Conservation (phyloP, 2,113 vertebrate species). For the Struthio camelus region DNA sequence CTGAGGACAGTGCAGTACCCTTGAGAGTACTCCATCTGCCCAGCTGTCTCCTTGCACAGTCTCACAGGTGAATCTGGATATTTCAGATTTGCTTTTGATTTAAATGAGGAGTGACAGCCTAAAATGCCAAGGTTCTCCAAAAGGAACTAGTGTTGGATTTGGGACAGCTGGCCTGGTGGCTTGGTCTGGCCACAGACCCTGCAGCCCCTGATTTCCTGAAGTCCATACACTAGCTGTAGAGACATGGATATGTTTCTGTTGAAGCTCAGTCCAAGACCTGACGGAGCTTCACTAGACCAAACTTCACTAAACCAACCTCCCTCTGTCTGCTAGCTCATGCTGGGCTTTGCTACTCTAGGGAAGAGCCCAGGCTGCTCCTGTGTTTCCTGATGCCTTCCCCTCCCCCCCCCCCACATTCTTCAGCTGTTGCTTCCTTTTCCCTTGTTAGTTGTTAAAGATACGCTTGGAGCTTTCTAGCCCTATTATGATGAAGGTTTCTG, state of each 20-base stretch:
- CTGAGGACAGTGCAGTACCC: rapidly evolving
- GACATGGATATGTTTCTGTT: background rate
- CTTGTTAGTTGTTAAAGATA: background rate
- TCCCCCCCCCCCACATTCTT: rapidly evolving
- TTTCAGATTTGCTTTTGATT: background rate
- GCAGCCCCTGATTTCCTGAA: background rate
- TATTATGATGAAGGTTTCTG: background rate
- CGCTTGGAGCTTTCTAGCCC: background rate
- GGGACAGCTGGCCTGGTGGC: background rate
- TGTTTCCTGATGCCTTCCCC: background rate
- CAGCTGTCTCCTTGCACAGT: background rate
- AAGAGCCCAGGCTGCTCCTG: background rate
- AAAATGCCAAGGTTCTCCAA: background rate
- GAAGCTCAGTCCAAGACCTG: background rate
- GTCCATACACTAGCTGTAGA: background rate
- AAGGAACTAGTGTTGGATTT: background rate
- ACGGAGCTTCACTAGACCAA: background rate
- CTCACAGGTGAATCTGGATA: too few species aligned
- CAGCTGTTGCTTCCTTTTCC: background rate
- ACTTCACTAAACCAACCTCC: background rate
- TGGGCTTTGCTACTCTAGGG: background rate
- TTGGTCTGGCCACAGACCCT: background rate
- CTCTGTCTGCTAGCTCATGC: background rate
- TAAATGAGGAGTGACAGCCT: background rate
- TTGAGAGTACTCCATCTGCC: background rate